Evolutionary conservation across 2,888 invertebrate species (phyloP), one percentile per base, ranked within the genome.

Genomic region (Hoplodrina blanda): DNA sequence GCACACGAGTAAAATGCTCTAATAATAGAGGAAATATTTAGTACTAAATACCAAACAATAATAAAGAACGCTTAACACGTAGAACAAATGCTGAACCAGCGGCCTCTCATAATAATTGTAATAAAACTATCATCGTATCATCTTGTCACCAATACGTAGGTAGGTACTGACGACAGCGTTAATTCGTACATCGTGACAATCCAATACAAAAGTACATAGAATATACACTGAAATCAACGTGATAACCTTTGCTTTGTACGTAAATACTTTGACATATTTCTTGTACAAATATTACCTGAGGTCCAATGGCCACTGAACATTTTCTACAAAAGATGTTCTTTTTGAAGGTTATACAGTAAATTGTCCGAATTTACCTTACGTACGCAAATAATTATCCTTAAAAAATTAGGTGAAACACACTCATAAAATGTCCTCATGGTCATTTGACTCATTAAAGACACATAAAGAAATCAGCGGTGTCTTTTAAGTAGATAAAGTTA

Each of bases 111-210:
- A 19, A 46, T n/a, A 56, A 62, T 41, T 30, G 2, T 63, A 30
- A 41, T 53, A 61, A 66, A 55, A 56, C 49, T n/a, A n/a, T n/a
- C n/a, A n/a, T n/a, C 19, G 44, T 56, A 56, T 63, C 61, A n/a
- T 65, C 41, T 62, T 65, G 52, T 59, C 56, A 60, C 56, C 46
- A 59, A 67, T 11, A 41, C 13, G 41, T 69, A 53, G 33, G 44
- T 69, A 53, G 33, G 44, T 66, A 62, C 54, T 59, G 33, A 69
- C 52, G 62, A 63, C 25, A 15, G 69, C 60, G 85, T 73, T 82
- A 88, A 86, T 73, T 76, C 59, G 67, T 46, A 69, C 72, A 68
- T 82, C 89, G 85, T 87, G 89, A 87, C 83, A 71, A 59, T 63
- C 76, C 72, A 85, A 89, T 84, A 74, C 61, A 68, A 74, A 75